phyloP scores from a whole-genome alignment of 2,797 vertebrate genomes.

The Melanotaenia trifasciata region DNA sequence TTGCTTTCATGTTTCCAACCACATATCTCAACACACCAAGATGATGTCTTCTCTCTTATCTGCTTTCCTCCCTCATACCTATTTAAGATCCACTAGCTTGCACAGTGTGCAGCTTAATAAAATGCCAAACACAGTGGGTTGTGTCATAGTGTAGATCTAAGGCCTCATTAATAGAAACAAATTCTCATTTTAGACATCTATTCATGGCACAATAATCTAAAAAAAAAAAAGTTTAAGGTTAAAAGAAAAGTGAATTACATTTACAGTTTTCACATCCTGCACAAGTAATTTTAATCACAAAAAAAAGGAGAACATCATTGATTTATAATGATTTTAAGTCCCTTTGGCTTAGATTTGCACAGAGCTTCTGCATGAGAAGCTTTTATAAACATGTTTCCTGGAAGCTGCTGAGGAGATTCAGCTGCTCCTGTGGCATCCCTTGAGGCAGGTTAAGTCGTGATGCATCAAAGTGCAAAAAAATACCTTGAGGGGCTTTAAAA shows the following conservation, averaged over 20 bases:
- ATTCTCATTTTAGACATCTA: conserved; percentile 20
- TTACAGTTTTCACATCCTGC: conserved; percentile 8
- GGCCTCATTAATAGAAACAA: conserved; percentile 19
- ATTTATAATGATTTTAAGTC: conserved; percentile 28
- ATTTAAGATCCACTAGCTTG: conserved; percentile 21
- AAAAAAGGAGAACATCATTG: conserved; percentile 18
- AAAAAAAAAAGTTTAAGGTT: neutral
- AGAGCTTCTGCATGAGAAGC: conserved; percentile 32
- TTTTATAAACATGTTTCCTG: conserved; percentile 34
- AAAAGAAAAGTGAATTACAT: conserved; percentile 30
- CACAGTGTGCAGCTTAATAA: conserved; percentile 11
- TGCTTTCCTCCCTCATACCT: neutral
- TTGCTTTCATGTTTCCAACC: conserved; percentile 34
- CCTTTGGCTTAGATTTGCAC: conserved; percentile 66
- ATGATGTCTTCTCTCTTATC: conserved; percentile 11
- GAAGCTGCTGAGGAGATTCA: conserved; percentile 30
- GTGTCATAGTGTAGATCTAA: neutral
- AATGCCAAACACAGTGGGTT: neutral
- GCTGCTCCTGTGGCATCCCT: conserved; percentile 36
- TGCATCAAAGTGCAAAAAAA: conserved; percentile 50
- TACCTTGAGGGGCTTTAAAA: conserved; percentile 43
- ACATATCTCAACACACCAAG: conserved; percentile 18
- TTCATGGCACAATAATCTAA: conserved; percentile 18
- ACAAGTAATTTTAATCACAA: conserved; percentile 22
- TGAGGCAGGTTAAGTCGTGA: conserved; percentile 52